A percentile compares a stretch with the other conserved stretches of the same genome.
Conservation (phyloP, 2,113 vertebrate species). For the Cyanistes caeruleus region DNA sequence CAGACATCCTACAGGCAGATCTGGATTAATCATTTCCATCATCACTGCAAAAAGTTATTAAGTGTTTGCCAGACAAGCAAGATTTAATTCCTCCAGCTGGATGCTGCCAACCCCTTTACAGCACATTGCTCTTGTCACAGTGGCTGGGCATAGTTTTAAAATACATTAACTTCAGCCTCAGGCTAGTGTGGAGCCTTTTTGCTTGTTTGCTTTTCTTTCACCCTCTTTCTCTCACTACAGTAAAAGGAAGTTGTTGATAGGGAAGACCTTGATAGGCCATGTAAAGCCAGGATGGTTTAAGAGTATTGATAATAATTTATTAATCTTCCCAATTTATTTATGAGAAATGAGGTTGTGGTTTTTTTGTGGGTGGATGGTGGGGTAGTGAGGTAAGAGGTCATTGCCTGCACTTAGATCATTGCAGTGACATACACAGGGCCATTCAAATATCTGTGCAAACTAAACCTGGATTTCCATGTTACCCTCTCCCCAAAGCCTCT, state of each 20-base stretch:
- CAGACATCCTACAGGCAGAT: background rate
- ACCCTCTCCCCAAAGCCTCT: background rate
- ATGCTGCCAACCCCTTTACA: slow-evolving; percentile 1
- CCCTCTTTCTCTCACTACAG: background rate
- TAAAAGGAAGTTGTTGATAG: slow-evolving; percentile 6
- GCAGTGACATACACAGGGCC: background rate
- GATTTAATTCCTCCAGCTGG: slow-evolving; percentile 54
- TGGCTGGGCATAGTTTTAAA: slow-evolving; percentile 49
- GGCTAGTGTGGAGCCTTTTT: slow-evolving; percentile 5
- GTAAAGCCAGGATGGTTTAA: background rate
- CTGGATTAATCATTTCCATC: slow-evolving; percentile 31
- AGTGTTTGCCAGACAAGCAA: slow-evolving; percentile 25
- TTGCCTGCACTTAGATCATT: background rate
- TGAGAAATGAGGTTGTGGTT: background rate
- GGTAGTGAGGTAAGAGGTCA: background rate
- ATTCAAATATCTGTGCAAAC: background rate
- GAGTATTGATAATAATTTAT: background rate
- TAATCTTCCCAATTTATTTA: background rate
- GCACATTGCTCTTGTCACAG: slow-evolving; percentile 44
- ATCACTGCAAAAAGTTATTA: background rate
- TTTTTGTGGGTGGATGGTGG: fast-evolving
- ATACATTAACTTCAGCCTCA: slow-evolving; percentile 47
- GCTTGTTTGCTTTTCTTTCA: slow-evolving; percentile 43
- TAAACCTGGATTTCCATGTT: background rate
- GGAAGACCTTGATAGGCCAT: background rate